Conservation (phyloP, 2,797 vertebrate species). For the Spea hammondii region DNA sequence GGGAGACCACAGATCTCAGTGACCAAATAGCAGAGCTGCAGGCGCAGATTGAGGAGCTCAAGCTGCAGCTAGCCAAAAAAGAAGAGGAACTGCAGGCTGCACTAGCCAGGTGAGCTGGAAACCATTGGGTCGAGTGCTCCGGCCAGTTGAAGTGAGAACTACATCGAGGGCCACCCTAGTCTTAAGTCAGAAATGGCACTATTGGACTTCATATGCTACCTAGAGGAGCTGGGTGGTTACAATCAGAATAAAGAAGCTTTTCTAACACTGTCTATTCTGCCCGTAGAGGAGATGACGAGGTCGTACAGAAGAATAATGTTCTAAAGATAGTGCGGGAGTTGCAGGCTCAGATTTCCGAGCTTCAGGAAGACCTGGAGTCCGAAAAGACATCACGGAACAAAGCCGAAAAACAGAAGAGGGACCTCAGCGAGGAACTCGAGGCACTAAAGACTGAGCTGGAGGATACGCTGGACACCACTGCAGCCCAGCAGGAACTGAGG, state of each 20-base stretch:
- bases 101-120: conserved; percentile 64
- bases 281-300: conserved; percentile 87
- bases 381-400: conserved; percentile 90
- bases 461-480: conserved; percentile 94
- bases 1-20: conserved; percentile 91
- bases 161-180: too few species aligned
- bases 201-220: background rate
- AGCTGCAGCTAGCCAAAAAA: conserved; percentile 89
- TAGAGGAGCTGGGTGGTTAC: background rate
- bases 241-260: background rate
- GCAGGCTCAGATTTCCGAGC: conserved; percentile 90
- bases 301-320: conserved; percentile 86
- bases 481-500: conserved; percentile 96
- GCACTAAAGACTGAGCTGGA: conserved; percentile 96
- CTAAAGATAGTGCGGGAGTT: conserved; percentile 90
- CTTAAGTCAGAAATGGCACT: too few species aligned
- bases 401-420: conserved; percentile 94
- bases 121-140: background rate
- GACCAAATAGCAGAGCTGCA: conserved; percentile 96
- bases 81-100: conserved; percentile 92
- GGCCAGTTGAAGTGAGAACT: too few species aligned
- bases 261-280: background rate
- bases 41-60: conserved; percentile 92
- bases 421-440: conserved; percentile 93
- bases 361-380: conserved; percentile 93